A percentile compares a stretch with the other conserved stretches of the same genome.
Evolutionary conservation across 37 sponge, comb jelly and placozoan species (phyloP).

Genomic region (Spongia lamella): DNA sequence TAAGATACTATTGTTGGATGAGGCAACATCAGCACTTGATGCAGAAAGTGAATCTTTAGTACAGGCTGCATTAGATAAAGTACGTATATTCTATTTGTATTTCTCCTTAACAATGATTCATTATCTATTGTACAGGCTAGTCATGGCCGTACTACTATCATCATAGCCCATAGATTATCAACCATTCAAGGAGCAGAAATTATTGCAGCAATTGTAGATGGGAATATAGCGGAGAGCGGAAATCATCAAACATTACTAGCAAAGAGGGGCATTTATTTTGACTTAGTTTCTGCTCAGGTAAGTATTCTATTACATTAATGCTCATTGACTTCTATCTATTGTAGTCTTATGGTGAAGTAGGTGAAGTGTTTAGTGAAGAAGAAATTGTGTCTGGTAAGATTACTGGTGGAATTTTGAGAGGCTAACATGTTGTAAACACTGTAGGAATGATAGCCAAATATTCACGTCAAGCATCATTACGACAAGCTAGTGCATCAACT

Average conservation of each 20-base stretch:
- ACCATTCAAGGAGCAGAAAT: conserved; percentile 83
- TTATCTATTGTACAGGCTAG: conserved; percentile 31
- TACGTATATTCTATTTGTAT: not conserved
- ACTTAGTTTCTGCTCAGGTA: conserved; percentile 82
- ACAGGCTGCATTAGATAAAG: conserved; percentile 78
- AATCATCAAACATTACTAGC: conserved; percentile 76
- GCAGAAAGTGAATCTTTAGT: conserved; percentile 86
- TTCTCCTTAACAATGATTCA: no score
- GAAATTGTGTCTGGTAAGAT: no score
- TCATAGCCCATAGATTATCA: conserved; percentile 86
- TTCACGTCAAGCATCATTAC: no score
- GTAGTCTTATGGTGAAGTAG: no score
- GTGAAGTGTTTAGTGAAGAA: no score
- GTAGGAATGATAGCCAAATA: no score
- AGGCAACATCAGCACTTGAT: conserved; percentile 94
- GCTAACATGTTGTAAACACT: no score
- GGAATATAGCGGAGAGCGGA: conserved; percentile 70
- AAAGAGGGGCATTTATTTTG: conserved; percentile 80
- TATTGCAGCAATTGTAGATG: conserved; percentile 63
- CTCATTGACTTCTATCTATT: not conserved
- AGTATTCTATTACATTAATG: no score
- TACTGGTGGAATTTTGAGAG: no score
- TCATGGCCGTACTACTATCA: conserved; percentile 83
- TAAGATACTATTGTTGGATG: conserved; percentile 85
- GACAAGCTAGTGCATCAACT: no score